Evolutionary conservation across 1,140 invertebrate species (phyloP).

Genomic region (Calycopis cecrops): DNA sequence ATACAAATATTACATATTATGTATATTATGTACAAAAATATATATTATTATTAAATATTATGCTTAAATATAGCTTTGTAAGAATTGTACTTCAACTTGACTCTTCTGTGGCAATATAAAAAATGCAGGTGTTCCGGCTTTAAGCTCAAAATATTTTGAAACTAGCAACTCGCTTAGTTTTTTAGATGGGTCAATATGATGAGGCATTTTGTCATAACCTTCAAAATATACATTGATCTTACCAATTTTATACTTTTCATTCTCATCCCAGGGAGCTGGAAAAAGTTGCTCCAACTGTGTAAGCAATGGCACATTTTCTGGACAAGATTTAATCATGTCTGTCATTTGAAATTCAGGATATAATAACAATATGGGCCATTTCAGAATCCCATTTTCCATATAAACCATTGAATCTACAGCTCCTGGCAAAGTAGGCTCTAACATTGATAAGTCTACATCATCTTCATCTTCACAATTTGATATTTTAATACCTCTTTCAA

Average conservation of each 20-base stretch:
- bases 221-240: conserved; percentile 89
- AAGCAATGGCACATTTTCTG: conserved; percentile 71
- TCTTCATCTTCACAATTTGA: conserved; percentile 54
- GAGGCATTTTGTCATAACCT: conserved; percentile 80
- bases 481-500: conserved; percentile 66
- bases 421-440: conserved; percentile 79
- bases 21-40: neutral
- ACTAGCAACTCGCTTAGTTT: conserved; percentile 80
- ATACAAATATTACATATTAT: too few species aligned
- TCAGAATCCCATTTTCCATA: conserved; percentile 87
- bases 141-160: conserved; percentile 76
- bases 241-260: conserved; percentile 80
- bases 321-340: conserved; percentile 80
- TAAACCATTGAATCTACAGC: conserved; percentile 74
- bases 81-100: conserved; percentile 45
- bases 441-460: conserved; percentile 70
- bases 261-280: conserved; percentile 83
- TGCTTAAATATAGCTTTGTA: conserved; percentile 40
- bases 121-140: conserved; percentile 62
- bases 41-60: conserved; percentile 17
- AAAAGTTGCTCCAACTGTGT: conserved; percentile 78
- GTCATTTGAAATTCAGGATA: conserved; percentile 63
- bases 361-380: conserved; percentile 57
- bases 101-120: conserved; percentile 50
- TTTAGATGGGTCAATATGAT: conserved; percentile 77